Conservation (phyloP, 1,140 invertebrate genomes). For the Galendromus occidentalis region DNA sequence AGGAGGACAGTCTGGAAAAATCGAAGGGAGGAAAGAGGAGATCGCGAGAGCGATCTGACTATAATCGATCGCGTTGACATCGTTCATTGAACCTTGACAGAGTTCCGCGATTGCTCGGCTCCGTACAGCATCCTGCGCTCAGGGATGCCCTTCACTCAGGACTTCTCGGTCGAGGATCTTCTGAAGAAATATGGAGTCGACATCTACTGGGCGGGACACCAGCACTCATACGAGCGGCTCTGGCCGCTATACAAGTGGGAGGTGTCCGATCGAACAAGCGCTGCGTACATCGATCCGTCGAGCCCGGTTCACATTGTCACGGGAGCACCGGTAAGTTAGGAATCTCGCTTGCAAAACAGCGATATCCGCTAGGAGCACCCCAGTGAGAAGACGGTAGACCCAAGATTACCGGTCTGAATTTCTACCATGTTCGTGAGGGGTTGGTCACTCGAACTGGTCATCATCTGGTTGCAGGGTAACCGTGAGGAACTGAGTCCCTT, state of each 20-base stretch:
- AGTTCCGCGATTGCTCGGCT: no score
- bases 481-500: conserved; percentile 37
- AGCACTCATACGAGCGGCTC: conserved; percentile 81
- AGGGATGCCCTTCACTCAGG: conserved; percentile 19
- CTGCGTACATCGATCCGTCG: conserved; percentile 61
- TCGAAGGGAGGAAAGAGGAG: no score
- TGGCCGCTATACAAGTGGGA: conserved; percentile 74
- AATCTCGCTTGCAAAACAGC: no score
- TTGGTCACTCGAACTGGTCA: background rate
- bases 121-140: conserved; percentile 12
- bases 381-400: no score
- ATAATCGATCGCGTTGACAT: no score
- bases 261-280: conserved; percentile 43
- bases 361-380: no score
- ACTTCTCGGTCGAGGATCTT: conserved; percentile 50
- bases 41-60: conserved; percentile 33
- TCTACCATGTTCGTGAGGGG: no score
- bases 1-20: no score
- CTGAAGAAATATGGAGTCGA: conserved; percentile 76
- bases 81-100: no score
- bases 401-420: no score
- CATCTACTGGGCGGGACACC: conserved; percentile 71
- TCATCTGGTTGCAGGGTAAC: conserved; percentile 32
- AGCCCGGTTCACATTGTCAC: conserved; percentile 81
- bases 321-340: conserved; percentile 69